These are phyloP conservation scores for Centrocercus urophasianus DNA, from an alignment of 2,113 vertebrate species.

Conservation along the genomic window DNA sequence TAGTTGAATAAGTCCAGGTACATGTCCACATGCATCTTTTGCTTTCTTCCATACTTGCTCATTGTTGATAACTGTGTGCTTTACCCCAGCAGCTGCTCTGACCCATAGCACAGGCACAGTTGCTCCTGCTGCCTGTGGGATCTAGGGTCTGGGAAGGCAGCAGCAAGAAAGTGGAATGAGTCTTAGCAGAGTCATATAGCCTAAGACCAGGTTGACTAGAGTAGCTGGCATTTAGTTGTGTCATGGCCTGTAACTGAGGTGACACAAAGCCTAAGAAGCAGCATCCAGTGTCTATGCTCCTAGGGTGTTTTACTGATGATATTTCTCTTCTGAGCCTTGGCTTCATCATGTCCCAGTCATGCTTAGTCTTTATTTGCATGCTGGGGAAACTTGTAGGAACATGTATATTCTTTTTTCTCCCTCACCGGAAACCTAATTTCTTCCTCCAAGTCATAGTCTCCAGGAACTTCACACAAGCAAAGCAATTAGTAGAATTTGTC, in stretches of 20 bases:
- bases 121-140: neutral
- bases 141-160: neutral
- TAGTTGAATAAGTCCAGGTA: neutral
- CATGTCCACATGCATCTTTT: neutral
- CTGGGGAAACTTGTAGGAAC: neutral
- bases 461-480: neutral
- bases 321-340: neutral
- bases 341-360: neutral
- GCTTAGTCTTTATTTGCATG: neutral
- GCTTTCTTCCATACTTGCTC: conserved; percentile 21
- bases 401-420: neutral
- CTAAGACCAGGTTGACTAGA: neutral
- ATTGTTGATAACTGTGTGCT: neutral
- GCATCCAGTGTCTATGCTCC: neutral
- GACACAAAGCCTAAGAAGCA: neutral
- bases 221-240: neutral
- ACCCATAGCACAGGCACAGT: fast-evolving
- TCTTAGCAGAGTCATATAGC: neutral
- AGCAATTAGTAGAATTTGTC: conserved; percentile 1
- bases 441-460: neutral
- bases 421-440: neutral
- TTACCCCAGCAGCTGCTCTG: fast-evolving
- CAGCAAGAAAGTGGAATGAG: neutral
- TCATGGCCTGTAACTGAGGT: neutral
- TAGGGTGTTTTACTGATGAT: neutral